Conservation (phyloP, 2,113 vertebrate species). For the Tragelaphus buxtoni region DNA sequence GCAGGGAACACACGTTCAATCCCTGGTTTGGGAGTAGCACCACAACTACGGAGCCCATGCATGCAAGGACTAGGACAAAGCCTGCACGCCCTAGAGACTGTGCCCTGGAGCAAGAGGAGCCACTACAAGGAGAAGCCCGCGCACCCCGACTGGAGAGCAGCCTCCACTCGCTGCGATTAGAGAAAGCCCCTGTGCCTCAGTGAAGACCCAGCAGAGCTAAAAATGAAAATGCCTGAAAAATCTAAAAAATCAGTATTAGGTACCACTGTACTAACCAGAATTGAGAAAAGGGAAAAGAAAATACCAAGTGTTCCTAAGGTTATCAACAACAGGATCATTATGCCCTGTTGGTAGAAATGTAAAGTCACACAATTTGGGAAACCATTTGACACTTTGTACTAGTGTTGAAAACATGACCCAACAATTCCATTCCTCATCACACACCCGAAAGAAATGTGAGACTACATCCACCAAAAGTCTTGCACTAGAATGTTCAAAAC, state of each 20-base stretch:
- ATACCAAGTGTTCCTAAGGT: background rate
- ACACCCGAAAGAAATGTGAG: background rate
- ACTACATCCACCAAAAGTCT: background rate
- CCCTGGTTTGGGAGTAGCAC: background rate
- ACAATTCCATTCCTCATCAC: background rate
- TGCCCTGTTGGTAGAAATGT: background rate
- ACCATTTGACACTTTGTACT: background rate
- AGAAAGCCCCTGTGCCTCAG: background rate
- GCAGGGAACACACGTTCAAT: background rate
- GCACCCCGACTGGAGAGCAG: background rate
- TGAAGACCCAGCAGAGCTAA: background rate
- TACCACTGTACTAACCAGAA: background rate
- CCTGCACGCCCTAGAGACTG: background rate
- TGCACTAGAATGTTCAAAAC: background rate
- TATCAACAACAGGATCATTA: background rate
- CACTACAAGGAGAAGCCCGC: background rate
- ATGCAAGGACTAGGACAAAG: background rate
- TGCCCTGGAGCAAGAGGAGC: background rate
- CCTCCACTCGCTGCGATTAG: background rate
- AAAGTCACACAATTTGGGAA: background rate
- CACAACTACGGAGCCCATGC: background rate
- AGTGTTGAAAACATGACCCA: background rate
- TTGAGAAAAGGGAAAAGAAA: background rate
- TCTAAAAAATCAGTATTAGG: background rate
- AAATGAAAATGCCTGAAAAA: background rate